phyloP scores from a whole-genome alignment of 2,888 invertebrate genomes.

The Mythimna pallens region DNA sequence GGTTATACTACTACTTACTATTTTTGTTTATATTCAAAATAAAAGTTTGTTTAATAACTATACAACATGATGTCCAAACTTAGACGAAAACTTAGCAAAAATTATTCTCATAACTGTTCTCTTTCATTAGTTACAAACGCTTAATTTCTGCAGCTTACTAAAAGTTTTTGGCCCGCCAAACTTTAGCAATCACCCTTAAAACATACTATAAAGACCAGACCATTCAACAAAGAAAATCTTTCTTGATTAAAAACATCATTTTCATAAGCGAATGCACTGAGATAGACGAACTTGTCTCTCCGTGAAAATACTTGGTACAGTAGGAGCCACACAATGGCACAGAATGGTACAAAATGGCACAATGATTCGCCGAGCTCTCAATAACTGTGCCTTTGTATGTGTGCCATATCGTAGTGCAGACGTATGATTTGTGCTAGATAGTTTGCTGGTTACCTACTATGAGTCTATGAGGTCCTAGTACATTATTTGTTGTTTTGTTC shows the following conservation, averaged over 20 bases:
- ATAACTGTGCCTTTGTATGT: constrained; percentile 61
- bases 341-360: constrained; percentile 59
- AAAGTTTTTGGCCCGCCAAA: constrained; percentile 8
- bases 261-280: constrained; percentile 54
- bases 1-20: too few species aligned
- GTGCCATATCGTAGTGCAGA: constrained; percentile 21
- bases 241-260: constrained; percentile 62
- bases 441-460: neutral
- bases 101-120: neutral
- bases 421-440: constrained; percentile 54
- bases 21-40: neutral
- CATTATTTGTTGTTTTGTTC: neutral
- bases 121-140: neutral
- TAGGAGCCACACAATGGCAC: constrained; percentile 55
- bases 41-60: neutral
- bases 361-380: constrained; percentile 58
- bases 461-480: constrained; percentile 8
- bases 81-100: neutral
- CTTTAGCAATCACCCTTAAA: constrained; percentile 40
- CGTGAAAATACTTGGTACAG: constrained; percentile 68
- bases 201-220: constrained; percentile 5
- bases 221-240: constrained; percentile 41
- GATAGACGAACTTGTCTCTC: constrained; percentile 64
- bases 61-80: too few species aligned
- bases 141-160: constrained; percentile 1